Base-by-base conservation (phyloP, 2,888 invertebrate genomes). In the Eudemis profundana region DNA sequence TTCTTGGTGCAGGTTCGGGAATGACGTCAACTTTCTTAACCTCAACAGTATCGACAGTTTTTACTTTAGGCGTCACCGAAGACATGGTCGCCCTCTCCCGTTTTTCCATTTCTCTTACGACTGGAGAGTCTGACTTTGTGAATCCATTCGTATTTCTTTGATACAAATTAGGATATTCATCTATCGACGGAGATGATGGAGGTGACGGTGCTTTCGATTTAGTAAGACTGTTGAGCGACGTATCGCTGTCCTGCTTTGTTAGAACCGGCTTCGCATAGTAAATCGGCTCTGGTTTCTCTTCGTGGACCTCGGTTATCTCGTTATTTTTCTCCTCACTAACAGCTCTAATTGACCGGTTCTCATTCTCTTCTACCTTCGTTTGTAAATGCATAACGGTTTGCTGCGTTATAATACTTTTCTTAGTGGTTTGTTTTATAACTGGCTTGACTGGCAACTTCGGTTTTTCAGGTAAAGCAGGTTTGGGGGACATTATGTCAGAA, bases 161-260 rank as follows among this genome's bases (percentile, higher is more conserved):
- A 84, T 94, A 95, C 72, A 95, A 80, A 67, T 82, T 90, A 1
- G 90, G 85, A 42, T 84, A 84, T 72, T 93, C 93, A 72, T 94
- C 94, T 1, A 82, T 75, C 3, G 84, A 83, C 1, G 92, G 88
- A 2, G 90, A 87, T 5, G 89, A 83, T 47, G 96, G 96, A 15
- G 97, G 96, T 75, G 95, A 95, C 0, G 97, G 96, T 0, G 96
- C 96, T 84, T 95, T 94, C 54, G 96, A 93, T 84, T 97, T 97
- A 75, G 94, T 94, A 14, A 94, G 84, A 72, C 92, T 92, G 66
- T 89, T 91, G 7, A 93, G 87, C 8, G 93, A 93, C 15, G 93
- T 88, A 70, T 92, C 93, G 66, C 93, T 93, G 71, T 94, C 94
- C 75, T 93, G 93, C 78, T 94, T 94, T 12, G 90, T 89, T 46